Conservation (phyloP, 2,113 vertebrate genomes). For the Lota lota region DNA sequence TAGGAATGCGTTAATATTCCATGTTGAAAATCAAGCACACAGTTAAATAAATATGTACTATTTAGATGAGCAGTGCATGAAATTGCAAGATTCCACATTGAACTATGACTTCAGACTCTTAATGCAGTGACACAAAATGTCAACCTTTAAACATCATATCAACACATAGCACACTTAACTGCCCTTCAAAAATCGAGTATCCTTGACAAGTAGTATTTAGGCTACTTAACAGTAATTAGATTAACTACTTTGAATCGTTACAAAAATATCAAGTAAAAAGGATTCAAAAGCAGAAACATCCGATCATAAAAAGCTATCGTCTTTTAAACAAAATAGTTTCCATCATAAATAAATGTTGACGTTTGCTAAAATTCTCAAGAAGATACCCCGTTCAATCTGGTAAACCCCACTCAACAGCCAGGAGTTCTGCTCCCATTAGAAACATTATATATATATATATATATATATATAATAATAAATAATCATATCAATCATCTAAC, state of each 20-base stretch:
- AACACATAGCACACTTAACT: conserved; percentile 18
- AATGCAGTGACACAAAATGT: conserved; percentile 5
- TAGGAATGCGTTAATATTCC: neutral
- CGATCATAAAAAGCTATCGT: conserved; percentile 28
- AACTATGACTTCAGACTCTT: neutral
- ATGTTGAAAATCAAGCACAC: neutral
- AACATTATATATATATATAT: no score
- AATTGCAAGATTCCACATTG: neutral
- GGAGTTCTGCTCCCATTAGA: neutral
- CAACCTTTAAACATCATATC: conserved; percentile 10
- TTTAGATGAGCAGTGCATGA: neutral
- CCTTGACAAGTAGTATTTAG: conserved; percentile 16
- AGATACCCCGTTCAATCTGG: conserved; percentile 7
- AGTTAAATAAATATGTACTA: neutral
- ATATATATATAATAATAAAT: no score
- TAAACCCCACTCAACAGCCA: conserved; percentile 7
- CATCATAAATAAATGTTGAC: conserved; percentile 11
- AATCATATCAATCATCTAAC: no score
- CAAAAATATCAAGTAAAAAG: conserved; percentile 46
- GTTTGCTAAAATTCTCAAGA: conserved; percentile 18
- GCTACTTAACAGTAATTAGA: conserved; percentile 19
- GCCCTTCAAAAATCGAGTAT: neutral
- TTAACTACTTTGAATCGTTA: conserved; percentile 25
- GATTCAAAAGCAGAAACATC: conserved; percentile 45
- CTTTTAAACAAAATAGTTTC: conserved; percentile 17